Percentiles rank a stretch among this genome's conserved stretches.
Evolutionary conservation across 1,140 invertebrate genomes (phyloP).

Genomic region (Neoseiulus cucumeris): DNA sequence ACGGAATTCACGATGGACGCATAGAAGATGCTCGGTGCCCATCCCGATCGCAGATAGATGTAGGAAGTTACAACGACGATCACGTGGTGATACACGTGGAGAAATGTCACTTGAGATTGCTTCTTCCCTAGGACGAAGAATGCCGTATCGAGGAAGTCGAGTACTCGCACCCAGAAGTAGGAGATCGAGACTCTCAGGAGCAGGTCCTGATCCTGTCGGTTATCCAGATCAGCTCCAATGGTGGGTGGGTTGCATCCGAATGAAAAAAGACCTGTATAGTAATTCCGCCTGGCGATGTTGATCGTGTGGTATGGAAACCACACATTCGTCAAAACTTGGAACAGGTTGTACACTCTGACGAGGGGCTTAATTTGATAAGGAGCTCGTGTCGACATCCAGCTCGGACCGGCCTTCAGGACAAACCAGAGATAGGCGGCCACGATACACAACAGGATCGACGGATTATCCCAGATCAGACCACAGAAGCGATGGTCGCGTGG

Average conservation of each 20-base stretch:
- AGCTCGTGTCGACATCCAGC: constrained; percentile 26
- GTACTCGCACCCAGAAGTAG: background rate
- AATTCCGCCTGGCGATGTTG: too few species aligned
- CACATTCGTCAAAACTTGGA: too few species aligned
- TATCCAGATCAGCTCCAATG: background rate
- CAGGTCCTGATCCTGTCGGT: background rate
- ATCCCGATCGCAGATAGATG: background rate
- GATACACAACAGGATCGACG: constrained; percentile 12
- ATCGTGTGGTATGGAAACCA: too few species aligned
- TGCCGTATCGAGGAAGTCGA: constrained; percentile 29
- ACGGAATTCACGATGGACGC: constrained; percentile 61
- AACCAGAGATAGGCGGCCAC: constrained; percentile 27
- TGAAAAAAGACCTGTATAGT: too few species aligned
- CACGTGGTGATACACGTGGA: constrained; percentile 32
- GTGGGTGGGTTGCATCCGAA: background rate
- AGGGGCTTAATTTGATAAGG: constrained; percentile 26
- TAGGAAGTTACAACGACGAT: constrained; percentile 20
- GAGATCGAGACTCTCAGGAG: background rate
- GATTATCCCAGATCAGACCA: too few species aligned
- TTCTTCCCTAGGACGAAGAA: constrained; percentile 31
- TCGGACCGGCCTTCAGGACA: constrained; percentile 27
- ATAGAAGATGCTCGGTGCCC: background rate
- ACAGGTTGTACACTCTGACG: constrained; percentile 28
- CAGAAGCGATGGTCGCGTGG: too few species aligned
- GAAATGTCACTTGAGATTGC: constrained; percentile 29